Conservation (phyloP, 2,888 invertebrate genomes). For the Podotricha telesiphe region DNA sequence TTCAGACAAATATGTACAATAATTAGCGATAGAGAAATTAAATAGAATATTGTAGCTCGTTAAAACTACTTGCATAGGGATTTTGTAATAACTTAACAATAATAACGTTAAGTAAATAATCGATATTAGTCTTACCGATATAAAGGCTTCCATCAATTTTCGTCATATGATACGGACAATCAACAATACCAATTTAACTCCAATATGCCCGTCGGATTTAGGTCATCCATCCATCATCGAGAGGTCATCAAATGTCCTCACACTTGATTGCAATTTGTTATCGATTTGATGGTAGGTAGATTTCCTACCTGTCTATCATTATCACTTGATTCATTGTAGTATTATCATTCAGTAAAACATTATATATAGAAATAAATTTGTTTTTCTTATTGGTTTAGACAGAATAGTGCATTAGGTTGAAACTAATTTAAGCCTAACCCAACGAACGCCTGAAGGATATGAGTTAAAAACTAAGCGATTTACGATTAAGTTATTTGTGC, state of each 20-base stretch:
- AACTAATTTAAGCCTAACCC: too few relatives aligned
- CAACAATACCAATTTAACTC: slow-evolving; percentile 38
- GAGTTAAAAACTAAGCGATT: too few relatives aligned
- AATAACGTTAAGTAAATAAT: background rate
- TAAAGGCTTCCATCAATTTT: slow-evolving; percentile 25
- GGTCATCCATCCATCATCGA: slow-evolving; percentile 40
- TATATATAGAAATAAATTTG: too few relatives aligned
- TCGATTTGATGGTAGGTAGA: slow-evolving; percentile 6
- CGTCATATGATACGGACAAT: slow-evolving; percentile 35
- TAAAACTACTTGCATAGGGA: background rate
- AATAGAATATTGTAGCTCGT: background rate
- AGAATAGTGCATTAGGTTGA: too few relatives aligned
- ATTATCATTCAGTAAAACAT: background rate
- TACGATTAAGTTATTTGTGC: too few relatives aligned
- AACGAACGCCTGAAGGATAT: too few relatives aligned
- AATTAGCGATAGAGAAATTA: background rate
- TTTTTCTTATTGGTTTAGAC: too few relatives aligned
- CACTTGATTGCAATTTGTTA: slow-evolving; percentile 24
- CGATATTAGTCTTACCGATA: slow-evolving; percentile 1
- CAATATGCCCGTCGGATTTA: slow-evolving; percentile 34
- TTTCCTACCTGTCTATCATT: slow-evolving; percentile 5
- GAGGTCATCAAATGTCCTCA: slow-evolving; percentile 30
- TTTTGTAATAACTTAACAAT: background rate
- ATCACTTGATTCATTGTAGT: background rate
- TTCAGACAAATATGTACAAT: slow-evolving; percentile 6